These are phyloP conservation scores for Mesembrinibis cayennensis DNA, from an alignment of 2,113 vertebrate species.

Conservation along the genomic window DNA sequence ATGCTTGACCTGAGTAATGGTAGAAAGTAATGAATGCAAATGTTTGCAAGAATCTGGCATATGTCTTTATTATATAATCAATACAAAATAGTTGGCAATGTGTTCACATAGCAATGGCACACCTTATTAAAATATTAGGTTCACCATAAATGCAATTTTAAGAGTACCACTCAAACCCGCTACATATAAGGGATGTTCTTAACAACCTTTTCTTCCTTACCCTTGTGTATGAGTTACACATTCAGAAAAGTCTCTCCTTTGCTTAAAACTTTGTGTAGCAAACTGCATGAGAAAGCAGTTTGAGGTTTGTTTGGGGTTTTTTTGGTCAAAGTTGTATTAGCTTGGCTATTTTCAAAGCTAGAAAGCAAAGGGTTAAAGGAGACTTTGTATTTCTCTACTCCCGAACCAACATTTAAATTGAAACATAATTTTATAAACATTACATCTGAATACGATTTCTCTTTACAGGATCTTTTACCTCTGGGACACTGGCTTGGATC, in stretches of 20 bases:
- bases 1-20: slow-evolving; percentile 30
- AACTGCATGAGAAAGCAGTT: background rate
- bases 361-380: background rate
- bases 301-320: background rate
- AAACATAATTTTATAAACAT: slow-evolving; percentile 20
- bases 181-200: background rate
- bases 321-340: background rate
- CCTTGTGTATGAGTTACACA: background rate
- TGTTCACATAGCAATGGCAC: background rate
- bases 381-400: background rate
- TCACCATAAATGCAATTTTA: background rate
- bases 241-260: background rate
- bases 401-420: background rate
- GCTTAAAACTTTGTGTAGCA: background rate
- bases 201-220: background rate
- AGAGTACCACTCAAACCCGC: background rate
- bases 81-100: slow-evolving; percentile 1
- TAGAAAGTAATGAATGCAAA: background rate
- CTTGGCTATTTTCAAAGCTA: background rate
- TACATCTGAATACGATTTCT: slow-evolving; percentile 2
- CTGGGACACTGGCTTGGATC: slow-evolving; percentile 36
- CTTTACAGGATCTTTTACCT: slow-evolving; percentile 46
- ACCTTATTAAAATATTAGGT: background rate
- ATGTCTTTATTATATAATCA: background rate
- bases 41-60: background rate